These are phyloP conservation scores for Geodia barretti DNA, from an alignment of 37 sponge, comb jelly and placozoan species.

Conservation along the genomic window DNA sequence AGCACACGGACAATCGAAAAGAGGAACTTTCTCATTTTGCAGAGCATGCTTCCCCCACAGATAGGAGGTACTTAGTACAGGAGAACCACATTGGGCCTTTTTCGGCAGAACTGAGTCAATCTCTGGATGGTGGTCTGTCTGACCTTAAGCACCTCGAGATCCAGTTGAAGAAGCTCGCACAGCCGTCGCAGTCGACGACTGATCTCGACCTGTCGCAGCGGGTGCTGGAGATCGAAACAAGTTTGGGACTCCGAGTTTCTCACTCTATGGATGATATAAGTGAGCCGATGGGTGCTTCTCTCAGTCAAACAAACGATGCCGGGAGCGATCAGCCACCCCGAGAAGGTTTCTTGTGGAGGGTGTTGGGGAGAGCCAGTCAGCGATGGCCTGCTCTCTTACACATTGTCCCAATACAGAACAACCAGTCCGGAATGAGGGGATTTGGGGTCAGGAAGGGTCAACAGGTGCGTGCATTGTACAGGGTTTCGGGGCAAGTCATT, in stretches of 20 bases:
- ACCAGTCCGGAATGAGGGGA: not conserved
- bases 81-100: not conserved
- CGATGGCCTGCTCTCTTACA: not conserved
- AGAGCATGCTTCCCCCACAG: too few relatives aligned
- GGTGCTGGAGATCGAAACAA: not conserved
- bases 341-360: constrained; percentile 13
- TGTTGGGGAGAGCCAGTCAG: constrained; percentile 5
- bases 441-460: not conserved
- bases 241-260: not conserved
- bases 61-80: not conserved
- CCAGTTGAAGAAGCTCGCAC: not conserved
- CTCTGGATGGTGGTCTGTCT: not conserved
- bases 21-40: not conserved
- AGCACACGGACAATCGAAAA: not conserved
- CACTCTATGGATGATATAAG: not conserved
- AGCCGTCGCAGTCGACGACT: not conserved
- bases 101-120: not conserved
- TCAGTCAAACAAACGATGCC: not conserved
- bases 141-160: not conserved
- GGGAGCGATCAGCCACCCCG: not conserved
- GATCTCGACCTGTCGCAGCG: not conserved
- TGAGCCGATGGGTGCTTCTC: not conserved
- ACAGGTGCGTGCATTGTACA: not conserved
- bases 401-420: not conserved
- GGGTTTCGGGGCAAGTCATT: not conserved